Evolutionary conservation across 2,888 invertebrate genomes (phyloP).

Genomic region (Unio delphinus): DNA sequence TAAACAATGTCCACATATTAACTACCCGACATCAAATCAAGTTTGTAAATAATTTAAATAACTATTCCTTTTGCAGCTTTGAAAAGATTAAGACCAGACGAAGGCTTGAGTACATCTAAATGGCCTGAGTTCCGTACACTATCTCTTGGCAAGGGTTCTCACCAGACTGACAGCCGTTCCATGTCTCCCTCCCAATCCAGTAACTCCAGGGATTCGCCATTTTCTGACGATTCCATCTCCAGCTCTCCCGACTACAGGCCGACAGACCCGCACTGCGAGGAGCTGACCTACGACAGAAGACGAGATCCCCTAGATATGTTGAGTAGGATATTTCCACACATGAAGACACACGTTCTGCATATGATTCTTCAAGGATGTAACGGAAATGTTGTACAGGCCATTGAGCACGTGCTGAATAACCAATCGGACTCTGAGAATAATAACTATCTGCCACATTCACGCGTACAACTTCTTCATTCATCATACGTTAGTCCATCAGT

Average conservation of each 20-base stretch:
- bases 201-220: constrained; percentile 4
- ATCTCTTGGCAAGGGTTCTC: constrained; percentile 19
- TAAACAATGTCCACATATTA: no score
- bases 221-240: constrained; percentile 17
- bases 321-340: constrained; percentile 89
- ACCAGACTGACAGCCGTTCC: constrained; percentile 24
- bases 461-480: not conserved
- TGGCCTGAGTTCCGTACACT: no score
- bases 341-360: constrained; percentile 89
- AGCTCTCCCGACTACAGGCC: not conserved
- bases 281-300: constrained; percentile 2
- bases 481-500: no score
- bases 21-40: no score
- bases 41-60: no score
- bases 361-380: constrained; percentile 86
- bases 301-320: constrained; percentile 83
- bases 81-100: no score
- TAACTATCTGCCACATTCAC: constrained; percentile 9
- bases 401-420: constrained; percentile 83
- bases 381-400: constrained; percentile 92
- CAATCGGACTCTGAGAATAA: constrained; percentile 29
- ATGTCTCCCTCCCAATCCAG: constrained; percentile 5
- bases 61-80: no score
- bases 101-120: no score
- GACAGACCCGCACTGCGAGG: constrained; percentile 3